Conservation (phyloP, 2,888 invertebrate species). For the Rhorus exstirpatorius region DNA sequence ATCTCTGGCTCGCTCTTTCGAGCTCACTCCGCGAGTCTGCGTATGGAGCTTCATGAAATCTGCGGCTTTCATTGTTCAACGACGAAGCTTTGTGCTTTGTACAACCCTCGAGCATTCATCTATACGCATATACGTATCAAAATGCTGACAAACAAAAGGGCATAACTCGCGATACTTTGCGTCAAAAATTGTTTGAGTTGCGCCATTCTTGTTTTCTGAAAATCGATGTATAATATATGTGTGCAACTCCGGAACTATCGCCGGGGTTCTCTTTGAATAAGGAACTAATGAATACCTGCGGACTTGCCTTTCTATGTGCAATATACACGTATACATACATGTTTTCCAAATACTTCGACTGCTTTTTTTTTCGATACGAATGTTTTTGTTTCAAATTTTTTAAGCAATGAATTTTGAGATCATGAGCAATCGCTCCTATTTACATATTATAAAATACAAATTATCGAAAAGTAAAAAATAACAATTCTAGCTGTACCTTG, state of each 20-base stretch:
- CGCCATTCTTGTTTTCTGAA: not conserved
- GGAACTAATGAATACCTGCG: slow-evolving; percentile 85
- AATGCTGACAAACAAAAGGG: not conserved
- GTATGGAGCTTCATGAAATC: slow-evolving; percentile 83
- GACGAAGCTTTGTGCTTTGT: slow-evolving; percentile 85
- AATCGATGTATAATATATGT: not conserved
- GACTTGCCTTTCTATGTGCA: slow-evolving; percentile 40
- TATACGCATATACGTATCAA: not conserved
- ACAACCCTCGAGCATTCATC: slow-evolving; percentile 70
- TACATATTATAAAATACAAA: not conserved
- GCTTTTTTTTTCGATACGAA: no score
- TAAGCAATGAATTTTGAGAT: no score
- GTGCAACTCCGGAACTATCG: slow-evolving; percentile 83
- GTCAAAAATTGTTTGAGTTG: not conserved
- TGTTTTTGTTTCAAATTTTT: no score
- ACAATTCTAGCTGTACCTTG: no score
- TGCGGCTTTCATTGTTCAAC: slow-evolving; percentile 84
- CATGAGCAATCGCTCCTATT: no score
- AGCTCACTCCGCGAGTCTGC: slow-evolving; percentile 62
- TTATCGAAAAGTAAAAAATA: no score
- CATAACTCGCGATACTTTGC: not conserved
- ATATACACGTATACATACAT: not conserved
- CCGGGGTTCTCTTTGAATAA: slow-evolving; percentile 84
- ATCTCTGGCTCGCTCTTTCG: slow-evolving; percentile 35
- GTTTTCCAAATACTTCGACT: no score